These are phyloP conservation scores for Sylvietta virens DNA, from an alignment of 2,113 vertebrate species.

Conservation along the genomic window DNA sequence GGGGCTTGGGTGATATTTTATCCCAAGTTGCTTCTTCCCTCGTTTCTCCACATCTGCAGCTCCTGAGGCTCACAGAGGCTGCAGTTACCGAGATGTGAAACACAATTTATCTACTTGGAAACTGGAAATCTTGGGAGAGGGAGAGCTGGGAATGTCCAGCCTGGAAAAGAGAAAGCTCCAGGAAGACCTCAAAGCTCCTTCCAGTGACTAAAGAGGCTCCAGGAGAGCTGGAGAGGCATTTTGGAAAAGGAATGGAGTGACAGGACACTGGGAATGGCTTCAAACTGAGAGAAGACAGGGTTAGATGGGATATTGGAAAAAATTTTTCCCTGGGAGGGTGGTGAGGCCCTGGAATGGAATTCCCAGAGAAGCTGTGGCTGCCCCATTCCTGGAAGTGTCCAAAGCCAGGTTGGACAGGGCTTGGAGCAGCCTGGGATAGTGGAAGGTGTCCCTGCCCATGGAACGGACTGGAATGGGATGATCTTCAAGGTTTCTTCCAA, in stretches of 20 bases:
- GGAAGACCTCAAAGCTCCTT: background rate
- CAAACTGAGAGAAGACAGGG: background rate
- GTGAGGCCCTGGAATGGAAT: fast-evolving
- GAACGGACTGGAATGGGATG: background rate
- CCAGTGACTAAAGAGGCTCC: background rate
- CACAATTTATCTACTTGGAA: background rate
- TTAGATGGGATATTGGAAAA: background rate
- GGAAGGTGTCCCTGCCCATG: background rate
- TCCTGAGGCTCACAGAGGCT: background rate
- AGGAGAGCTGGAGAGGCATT: background rate
- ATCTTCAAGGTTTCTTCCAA: background rate
- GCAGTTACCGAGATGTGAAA: fast-evolving
- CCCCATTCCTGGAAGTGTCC: background rate
- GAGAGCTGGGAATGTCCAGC: background rate
- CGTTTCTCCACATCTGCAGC: background rate
- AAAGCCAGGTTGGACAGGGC: fast-evolving
- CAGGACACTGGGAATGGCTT: background rate
- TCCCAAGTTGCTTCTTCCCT: background rate
- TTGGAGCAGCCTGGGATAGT: background rate
- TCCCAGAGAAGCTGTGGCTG: background rate
- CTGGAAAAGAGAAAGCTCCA: fast-evolving
- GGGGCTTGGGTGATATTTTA: background rate
- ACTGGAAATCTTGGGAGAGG: background rate
- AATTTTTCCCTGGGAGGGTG: fast-evolving
- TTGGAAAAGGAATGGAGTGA: background rate